A percentile compares a stretch with the other conserved stretches of the same genome.
Conservation (phyloP, 2,797 vertebrate genomes). For the Oreochromis mossambicus region DNA sequence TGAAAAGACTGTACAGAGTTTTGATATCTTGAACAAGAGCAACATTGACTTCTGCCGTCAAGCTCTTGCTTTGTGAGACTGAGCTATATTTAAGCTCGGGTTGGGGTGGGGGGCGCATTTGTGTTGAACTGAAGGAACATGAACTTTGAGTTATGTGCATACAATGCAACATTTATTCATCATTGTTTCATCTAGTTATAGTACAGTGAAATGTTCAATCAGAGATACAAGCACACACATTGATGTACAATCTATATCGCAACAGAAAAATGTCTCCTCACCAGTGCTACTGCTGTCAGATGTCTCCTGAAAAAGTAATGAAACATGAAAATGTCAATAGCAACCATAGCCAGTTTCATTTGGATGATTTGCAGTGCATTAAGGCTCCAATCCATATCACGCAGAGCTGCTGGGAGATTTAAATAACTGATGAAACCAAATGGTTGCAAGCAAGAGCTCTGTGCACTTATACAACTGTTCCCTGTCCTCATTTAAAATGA, state of each 20-base stretch:
- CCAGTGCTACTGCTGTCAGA: neutral
- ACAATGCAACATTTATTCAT: constrained; percentile 38
- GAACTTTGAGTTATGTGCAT: constrained; percentile 32
- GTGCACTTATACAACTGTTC: neutral
- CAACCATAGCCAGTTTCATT: constrained; percentile 6
- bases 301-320: constrained; percentile 17
- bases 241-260: constrained; percentile 17
- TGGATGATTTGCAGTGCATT: constrained; percentile 15
- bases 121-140: constrained; percentile 13
- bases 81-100: neutral
- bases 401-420: constrained; percentile 19
- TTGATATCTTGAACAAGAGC: constrained; percentile 5
- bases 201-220: constrained; percentile 6
- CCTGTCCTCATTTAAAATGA: constrained; percentile 9
- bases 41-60: neutral
- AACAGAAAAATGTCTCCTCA: constrained; percentile 14
- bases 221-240: constrained; percentile 41
- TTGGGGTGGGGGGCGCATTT: neutral
- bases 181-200: constrained; percentile 32
- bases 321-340: constrained; percentile 29
- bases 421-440: constrained; percentile 11
- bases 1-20: constrained; percentile 45
- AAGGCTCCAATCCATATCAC: constrained; percentile 7
- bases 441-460: neutral
- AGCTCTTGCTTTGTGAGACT: constrained; percentile 13